Conservation (phyloP, 2,797 vertebrate species). For the Anomalospiza imberbis region DNA sequence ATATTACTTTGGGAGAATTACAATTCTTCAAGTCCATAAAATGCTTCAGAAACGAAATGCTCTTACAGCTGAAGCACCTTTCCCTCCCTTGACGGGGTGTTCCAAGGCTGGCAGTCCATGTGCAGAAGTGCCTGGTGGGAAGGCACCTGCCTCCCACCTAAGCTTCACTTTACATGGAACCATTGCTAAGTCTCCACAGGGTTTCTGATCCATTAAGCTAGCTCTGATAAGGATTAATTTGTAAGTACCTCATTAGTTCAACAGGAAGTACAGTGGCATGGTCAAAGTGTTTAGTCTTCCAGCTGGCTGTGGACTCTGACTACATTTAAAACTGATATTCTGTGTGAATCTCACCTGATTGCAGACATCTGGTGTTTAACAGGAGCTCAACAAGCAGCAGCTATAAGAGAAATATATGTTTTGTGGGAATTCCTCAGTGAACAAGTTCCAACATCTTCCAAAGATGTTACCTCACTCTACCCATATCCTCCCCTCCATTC, state of each 20-base stretch:
- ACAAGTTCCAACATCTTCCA: not conserved
- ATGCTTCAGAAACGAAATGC: not conserved
- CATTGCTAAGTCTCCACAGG: not conserved
- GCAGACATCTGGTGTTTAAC: not conserved
- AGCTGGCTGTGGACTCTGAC: not conserved
- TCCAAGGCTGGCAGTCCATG: not conserved
- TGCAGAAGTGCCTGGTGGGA: not conserved
- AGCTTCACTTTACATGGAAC: not conserved
- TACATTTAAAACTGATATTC: not conserved
- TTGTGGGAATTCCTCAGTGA: not conserved
- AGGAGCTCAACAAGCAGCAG: not conserved
- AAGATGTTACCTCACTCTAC: not conserved
- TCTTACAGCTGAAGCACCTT: not conserved
- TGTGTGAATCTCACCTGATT: not conserved
- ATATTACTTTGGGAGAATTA: constrained; percentile 1
- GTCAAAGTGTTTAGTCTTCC: not conserved
- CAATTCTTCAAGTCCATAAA: constrained; percentile 1
- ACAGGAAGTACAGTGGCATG: not conserved
- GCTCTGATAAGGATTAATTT: constrained; percentile 18
- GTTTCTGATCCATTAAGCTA: not conserved
- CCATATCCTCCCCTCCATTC: not conserved
- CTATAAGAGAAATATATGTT: not conserved
- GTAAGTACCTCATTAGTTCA: not conserved
- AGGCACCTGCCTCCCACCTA: not conserved
- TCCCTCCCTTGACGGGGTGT: not conserved